Evolutionary conservation across 2,888 invertebrate species (phyloP).

Genomic region (Ophion ellenae): DNA sequence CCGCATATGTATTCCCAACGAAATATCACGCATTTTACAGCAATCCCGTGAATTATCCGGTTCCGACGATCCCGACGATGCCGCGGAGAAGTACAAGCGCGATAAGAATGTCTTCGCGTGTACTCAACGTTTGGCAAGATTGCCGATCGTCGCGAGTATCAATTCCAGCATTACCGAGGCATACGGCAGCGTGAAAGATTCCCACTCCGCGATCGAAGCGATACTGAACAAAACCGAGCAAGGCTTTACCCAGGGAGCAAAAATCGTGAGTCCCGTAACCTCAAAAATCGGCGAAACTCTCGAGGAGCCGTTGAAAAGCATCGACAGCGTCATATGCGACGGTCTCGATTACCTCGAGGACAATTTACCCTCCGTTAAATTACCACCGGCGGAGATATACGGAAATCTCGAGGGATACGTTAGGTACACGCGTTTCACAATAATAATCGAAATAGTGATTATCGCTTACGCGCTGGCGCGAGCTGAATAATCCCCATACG

Average conservation of each 20-base stretch:
- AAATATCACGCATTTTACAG: slow-evolving; percentile 61
- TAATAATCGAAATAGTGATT: background rate
- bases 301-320: slow-evolving; percentile 78
- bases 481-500: background rate
- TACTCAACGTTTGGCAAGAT: slow-evolving; percentile 66
- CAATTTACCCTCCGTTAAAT: slow-evolving; percentile 82
- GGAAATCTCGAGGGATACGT: slow-evolving; percentile 70
- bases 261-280: slow-evolving; percentile 72
- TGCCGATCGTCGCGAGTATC: slow-evolving; percentile 71
- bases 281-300: slow-evolving; percentile 77
- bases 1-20: background rate
- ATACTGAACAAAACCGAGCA: slow-evolving; percentile 72
- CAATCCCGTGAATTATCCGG: slow-evolving; percentile 75
- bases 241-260: slow-evolving; percentile 68
- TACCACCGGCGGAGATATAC: slow-evolving; percentile 81
- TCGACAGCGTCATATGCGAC: slow-evolving; percentile 79
- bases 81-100: slow-evolving; percentile 32
- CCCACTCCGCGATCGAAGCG: slow-evolving; percentile 70
- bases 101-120: slow-evolving; percentile 61
- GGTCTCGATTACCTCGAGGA: slow-evolving; percentile 83
- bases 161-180: slow-evolving; percentile 70
- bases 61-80: slow-evolving; percentile 52
- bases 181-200: slow-evolving; percentile 71
- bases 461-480: background rate
- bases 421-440: slow-evolving; percentile 68